Conservation (phyloP, 2,797 vertebrate genomes). For the Fringilla coelebs region DNA sequence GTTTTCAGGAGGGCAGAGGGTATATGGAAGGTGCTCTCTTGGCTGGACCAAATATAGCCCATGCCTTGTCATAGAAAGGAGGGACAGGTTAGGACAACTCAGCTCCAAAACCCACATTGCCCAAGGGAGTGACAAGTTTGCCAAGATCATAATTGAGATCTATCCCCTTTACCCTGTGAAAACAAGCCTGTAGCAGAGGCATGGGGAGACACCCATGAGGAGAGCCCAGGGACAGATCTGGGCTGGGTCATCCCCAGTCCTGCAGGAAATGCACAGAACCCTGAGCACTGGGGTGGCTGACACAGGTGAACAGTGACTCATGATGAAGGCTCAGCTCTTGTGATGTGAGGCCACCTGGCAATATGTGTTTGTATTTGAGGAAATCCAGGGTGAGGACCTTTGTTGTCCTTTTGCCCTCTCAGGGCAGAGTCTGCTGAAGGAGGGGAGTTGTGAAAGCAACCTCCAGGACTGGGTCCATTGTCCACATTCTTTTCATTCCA, state of each 20-base stretch:
- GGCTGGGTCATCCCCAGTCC: background rate
- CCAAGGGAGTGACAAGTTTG: background rate
- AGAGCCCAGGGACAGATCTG: background rate
- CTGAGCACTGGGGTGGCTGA: background rate
- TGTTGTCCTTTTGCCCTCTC: background rate
- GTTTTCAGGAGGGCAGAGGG: background rate
- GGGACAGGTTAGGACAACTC: background rate
- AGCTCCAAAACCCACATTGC: background rate
- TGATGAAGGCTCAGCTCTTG: background rate
- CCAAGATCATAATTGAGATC: background rate
- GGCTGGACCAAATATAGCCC: background rate
- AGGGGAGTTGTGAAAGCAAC: background rate
- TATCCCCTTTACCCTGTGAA: background rate
- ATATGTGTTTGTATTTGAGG: slow-evolving; percentile 15
- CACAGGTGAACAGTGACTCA: slow-evolving; percentile 3
- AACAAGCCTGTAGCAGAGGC: background rate
- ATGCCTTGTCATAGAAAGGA: background rate
- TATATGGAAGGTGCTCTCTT: background rate
- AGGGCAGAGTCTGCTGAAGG: slow-evolving; percentile 17
- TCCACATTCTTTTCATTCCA: slow-evolving; percentile 3
- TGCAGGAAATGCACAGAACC: background rate
- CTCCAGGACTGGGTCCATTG: background rate
- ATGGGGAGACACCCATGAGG: background rate
- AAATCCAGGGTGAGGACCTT: background rate
- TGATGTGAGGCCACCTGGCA: background rate